These are phyloP conservation scores for Ciona savignyi DNA, from an alignment of 23 tunicate genomes.

Conservation along the genomic window DNA sequence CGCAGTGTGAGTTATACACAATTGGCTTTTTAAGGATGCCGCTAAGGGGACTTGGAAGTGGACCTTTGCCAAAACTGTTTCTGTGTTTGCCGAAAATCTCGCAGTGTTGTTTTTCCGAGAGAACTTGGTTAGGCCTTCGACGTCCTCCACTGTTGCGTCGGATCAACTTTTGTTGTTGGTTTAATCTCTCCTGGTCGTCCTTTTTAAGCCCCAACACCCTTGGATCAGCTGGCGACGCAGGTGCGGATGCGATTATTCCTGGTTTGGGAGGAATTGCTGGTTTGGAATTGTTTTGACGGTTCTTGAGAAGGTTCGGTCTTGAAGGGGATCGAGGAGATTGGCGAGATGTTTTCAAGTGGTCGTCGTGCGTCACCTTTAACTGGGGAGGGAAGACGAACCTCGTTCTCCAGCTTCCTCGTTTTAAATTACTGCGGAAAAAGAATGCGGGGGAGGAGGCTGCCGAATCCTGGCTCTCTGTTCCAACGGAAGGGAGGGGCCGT, in stretches of 20 bases:
- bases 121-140: background rate
- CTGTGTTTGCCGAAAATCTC: conserved; percentile 11
- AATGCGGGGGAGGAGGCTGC: conserved; percentile 27
- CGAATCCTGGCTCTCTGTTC: conserved; percentile 40
- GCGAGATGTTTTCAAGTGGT: too few relatives aligned
- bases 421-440: too few relatives aligned
- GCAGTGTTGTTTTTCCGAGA: background rate
- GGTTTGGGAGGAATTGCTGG: conserved; percentile 38
- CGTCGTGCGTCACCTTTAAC: background rate
- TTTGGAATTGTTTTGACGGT: conserved; percentile 9
- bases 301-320: background rate
- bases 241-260: background rate
- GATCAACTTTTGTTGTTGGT: conserved; percentile 43
- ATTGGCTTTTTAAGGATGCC: conserved; percentile 30
- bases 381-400: conserved; percentile 34
- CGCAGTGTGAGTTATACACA: conserved; percentile 39
- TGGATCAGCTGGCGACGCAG: conserved; percentile 10
- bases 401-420: too few relatives aligned
- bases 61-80: conserved; percentile 31
- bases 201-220: background rate
- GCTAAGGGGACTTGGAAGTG: conserved; percentile 1
- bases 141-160: conserved; percentile 54
- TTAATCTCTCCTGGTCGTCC: conserved; percentile 10
- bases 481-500: conserved; percentile 17
- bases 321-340: conserved; percentile 1